phyloP scores from a whole-genome alignment of 2,113 vertebrate species.

The Takifugu bimaculatus region DNA sequence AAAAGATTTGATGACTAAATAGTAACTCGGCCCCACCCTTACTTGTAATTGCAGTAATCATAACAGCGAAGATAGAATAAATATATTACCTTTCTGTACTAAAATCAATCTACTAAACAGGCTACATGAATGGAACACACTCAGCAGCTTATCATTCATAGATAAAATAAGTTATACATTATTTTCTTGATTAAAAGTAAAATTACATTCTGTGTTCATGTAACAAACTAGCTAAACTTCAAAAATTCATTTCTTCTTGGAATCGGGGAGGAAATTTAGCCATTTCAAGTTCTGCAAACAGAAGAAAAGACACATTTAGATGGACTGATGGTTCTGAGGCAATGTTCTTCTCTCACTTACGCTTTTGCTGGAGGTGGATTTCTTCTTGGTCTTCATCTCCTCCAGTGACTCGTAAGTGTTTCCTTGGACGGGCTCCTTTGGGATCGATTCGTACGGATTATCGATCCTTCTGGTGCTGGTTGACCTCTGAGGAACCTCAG shows the following conservation, averaged over 20 bases:
- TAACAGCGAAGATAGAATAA: too few relatives aligned
- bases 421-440: conserved; percentile 4
- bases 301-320: conserved; percentile 1
- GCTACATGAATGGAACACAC: too few relatives aligned
- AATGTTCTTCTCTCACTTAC: conserved; percentile 29
- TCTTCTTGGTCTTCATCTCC: conserved; percentile 58
- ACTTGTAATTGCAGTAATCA: too few relatives aligned
- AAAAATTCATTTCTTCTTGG: conserved; percentile 53
- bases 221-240: too few relatives aligned
- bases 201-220: too few relatives aligned
- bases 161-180: too few relatives aligned
- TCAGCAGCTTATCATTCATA: too few relatives aligned
- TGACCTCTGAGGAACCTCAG: conserved; percentile 50
- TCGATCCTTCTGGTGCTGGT: conserved; percentile 11
- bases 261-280: conserved; percentile 57
- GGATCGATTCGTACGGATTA: conserved; percentile 65
- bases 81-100: too few relatives aligned
- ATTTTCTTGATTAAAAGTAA: too few relatives aligned
- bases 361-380: conserved; percentile 47
- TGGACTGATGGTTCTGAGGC: background rate
- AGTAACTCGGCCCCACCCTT: too few relatives aligned
- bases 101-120: too few relatives aligned
- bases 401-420: conserved; percentile 65
- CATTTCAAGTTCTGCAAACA: conserved; percentile 53
- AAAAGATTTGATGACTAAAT: too few relatives aligned